These are phyloP conservation scores for Eupithecia tripunctaria DNA, from an alignment of 2,888 invertebrate species.

Conservation along the genomic window DNA sequence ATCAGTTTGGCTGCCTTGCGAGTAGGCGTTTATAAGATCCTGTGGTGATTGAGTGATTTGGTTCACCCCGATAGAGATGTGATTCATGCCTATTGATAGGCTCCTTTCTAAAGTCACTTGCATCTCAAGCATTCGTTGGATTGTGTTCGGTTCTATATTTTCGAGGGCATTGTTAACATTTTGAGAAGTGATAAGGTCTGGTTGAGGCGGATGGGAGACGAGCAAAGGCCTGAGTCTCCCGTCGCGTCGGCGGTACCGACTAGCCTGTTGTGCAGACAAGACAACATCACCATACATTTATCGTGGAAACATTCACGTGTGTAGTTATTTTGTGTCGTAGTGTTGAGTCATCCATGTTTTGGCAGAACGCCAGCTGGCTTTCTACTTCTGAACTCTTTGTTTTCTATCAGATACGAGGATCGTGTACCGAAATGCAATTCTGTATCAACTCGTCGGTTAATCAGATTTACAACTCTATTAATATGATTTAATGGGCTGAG, in stretches of 20 bases:
- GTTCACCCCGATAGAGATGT: constrained; percentile 71
- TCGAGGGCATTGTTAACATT: constrained; percentile 52
- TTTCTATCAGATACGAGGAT: constrained; percentile 43
- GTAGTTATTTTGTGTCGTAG: constrained; percentile 57
- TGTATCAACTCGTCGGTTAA: constrained; percentile 26
- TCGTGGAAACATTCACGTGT: constrained; percentile 42
- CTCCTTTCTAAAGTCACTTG: constrained; percentile 74
- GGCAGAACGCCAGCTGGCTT: constrained; percentile 68
- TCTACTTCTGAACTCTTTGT: constrained; percentile 68
- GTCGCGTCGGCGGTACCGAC: constrained; percentile 77
- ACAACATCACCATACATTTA: constrained; percentile 44
- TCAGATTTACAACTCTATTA: constrained; percentile 33
- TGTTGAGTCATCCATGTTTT: constrained; percentile 64
- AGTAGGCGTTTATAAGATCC: constrained; percentile 66
- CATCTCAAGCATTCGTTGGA: constrained; percentile 75
- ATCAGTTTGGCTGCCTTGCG: constrained; percentile 78
- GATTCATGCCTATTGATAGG: constrained; percentile 67
- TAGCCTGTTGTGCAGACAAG: constrained; percentile 79
- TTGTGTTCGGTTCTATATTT: constrained; percentile 63
- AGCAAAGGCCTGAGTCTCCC: constrained; percentile 69
- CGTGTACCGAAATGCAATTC: constrained; percentile 26
- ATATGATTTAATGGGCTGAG: constrained; percentile 32
- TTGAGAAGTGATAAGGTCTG: constrained; percentile 62
- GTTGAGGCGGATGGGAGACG: constrained; percentile 61
- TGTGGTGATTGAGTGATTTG: constrained; percentile 72